A percentile compares a stretch with the other conserved stretches of the same genome.
Evolutionary conservation across 2,113 vertebrate species (phyloP).

Genomic region (Oryzias javanicus): DNA sequence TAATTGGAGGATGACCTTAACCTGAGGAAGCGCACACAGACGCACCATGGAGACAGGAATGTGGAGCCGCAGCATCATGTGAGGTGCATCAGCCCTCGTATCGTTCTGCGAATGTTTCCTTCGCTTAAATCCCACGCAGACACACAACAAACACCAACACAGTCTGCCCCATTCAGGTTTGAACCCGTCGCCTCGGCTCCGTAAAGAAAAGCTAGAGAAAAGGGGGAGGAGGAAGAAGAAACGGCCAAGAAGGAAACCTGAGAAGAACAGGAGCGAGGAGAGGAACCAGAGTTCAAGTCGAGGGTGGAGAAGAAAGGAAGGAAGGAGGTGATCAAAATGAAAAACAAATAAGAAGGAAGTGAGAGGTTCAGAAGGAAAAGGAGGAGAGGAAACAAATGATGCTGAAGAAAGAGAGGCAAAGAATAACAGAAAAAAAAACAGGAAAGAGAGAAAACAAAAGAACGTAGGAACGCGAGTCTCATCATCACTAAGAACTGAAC

Average conservation of each 20-base stretch:
- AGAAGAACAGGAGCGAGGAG: too few species aligned
- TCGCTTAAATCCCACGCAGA: background rate
- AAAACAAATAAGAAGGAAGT: background rate
- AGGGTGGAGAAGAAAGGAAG: background rate
- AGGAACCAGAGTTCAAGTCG: background rate
- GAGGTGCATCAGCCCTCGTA: conserved; percentile 23
- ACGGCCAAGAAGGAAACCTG: too few species aligned
- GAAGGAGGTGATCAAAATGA: background rate
- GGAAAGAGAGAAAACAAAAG: background rate
- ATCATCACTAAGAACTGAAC: too few species aligned
- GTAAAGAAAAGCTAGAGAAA: background rate
- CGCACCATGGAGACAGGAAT: conserved; percentile 6
- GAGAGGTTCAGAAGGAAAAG: background rate
- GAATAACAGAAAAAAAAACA: rapidly evolving
- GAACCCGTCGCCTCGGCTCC: too few species aligned
- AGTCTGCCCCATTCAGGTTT: background rate
- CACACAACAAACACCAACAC: background rate
- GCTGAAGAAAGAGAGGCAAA: background rate
- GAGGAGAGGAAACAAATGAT: background rate
- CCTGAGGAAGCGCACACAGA: conserved; percentile 27
- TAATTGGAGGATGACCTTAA: conserved; percentile 44
- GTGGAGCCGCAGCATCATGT: conserved; percentile 32
- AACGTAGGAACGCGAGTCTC: background rate
- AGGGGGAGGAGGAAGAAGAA: background rate
- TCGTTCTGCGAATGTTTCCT: conserved; percentile 19